Conservation (phyloP, 2,797 vertebrate genomes). For the Halcyon smyrnensis region DNA sequence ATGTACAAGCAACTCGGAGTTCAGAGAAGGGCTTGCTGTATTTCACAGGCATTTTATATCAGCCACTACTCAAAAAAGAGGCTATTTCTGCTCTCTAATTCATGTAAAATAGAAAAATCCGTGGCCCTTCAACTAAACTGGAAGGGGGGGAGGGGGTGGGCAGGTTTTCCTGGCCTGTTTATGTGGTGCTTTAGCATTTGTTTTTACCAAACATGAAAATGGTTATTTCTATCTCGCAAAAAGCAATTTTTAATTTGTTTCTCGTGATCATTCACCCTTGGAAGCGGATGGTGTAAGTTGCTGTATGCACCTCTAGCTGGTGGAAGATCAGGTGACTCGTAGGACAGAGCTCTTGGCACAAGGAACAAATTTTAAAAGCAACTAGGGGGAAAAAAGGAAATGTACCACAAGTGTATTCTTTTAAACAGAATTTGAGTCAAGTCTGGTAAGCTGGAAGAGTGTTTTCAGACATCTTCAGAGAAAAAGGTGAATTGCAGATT, state of each 20-base stretch:
- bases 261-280: constrained; percentile 18
- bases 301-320: constrained; percentile 37
- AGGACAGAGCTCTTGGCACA: constrained; percentile 9
- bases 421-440: background rate
- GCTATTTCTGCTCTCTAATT: background rate
- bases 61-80: background rate
- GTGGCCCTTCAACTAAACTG: background rate
- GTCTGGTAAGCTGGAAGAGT: background rate
- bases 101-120: background rate
- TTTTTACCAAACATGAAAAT: constrained; percentile 26
- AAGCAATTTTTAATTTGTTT: constrained; percentile 39
- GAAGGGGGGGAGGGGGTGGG: too few species aligned
- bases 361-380: constrained; percentile 19
- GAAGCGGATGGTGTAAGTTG: constrained; percentile 19
- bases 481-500: background rate
- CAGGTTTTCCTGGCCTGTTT: background rate
- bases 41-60: background rate
- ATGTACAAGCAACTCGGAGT: background rate
- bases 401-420: background rate
- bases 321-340: constrained; percentile 45
- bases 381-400: background rate
- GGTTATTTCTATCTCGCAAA: background rate
- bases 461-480: background rate
- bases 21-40: background rate
- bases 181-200: constrained; percentile 8